Evolutionary conservation across 2,113 vertebrate species (phyloP).

Genomic region (Willisornis vidua): DNA sequence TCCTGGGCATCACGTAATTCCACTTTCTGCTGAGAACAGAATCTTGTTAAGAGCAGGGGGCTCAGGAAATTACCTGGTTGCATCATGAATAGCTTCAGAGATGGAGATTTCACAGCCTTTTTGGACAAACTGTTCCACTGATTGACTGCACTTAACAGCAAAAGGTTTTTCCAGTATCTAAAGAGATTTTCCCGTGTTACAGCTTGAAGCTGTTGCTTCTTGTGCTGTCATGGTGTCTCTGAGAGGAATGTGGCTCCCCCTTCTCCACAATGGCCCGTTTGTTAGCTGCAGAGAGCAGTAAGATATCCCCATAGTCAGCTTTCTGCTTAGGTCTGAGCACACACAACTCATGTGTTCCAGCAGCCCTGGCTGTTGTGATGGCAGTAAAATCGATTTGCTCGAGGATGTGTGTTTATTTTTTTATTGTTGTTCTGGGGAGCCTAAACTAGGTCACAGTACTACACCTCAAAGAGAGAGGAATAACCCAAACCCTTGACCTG

Average conservation of each 20-base stretch:
- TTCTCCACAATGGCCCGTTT: not conserved
- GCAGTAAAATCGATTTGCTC: not conserved
- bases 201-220: not conserved
- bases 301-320: not conserved
- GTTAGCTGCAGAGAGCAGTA: not conserved
- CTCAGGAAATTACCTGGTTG: not conserved
- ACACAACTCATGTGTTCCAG: not conserved
- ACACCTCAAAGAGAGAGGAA: not conserved
- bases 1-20: not conserved
- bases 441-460: not conserved
- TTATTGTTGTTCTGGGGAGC: not conserved
- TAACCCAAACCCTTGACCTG: not conserved
- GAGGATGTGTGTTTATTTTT: not conserved
- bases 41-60: not conserved
- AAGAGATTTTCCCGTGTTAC: not conserved
- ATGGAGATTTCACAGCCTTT: not conserved
- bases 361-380: rapidly evolving
- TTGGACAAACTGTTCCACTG: not conserved
- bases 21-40: not conserved
- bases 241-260: not conserved
- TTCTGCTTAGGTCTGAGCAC: not conserved
- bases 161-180: not conserved
- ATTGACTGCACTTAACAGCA: not conserved
- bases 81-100: not conserved
- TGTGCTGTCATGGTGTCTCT: not conserved